Conservation (phyloP, 2,888 invertebrate species). For the Plagodis pulveraria region DNA sequence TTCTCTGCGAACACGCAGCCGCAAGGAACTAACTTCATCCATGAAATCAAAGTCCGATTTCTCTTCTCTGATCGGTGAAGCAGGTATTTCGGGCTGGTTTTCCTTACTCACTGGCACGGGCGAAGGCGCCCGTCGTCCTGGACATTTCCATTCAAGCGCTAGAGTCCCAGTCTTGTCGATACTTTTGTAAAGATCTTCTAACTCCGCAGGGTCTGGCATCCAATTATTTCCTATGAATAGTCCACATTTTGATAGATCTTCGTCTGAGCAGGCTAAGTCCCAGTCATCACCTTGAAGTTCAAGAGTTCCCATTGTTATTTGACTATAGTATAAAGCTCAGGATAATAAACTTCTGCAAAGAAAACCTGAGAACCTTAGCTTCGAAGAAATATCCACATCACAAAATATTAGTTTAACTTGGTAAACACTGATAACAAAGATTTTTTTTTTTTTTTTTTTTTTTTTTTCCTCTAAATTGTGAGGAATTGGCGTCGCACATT, state of each 20-base stretch:
- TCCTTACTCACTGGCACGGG: conserved; percentile 86
- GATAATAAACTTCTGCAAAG: no score
- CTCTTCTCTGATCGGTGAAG: conserved; percentile 78
- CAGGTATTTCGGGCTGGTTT: conserved; percentile 67
- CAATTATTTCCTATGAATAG: conserved; percentile 83
- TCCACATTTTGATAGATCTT: conserved; percentile 83
- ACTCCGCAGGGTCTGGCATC: conserved; percentile 88
- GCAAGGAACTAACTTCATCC: conserved; percentile 91
- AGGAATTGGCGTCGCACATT: no score
- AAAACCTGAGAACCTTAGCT: no score
- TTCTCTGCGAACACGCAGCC: conserved; percentile 89
- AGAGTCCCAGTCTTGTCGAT: conserved; percentile 89
- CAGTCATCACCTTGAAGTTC: conserved; percentile 83
- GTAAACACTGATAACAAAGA: no score
- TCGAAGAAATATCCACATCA: no score
- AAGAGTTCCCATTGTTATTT: conserved; percentile 32
- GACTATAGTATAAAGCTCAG: no score
- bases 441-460: no score
- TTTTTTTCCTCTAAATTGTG: no score
- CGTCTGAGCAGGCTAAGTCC: conserved; percentile 88
- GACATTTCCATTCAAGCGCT: conserved; percentile 92
- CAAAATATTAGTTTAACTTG: no score
- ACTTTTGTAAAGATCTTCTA: conserved; percentile 89
- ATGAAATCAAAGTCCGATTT: conserved; percentile 94
- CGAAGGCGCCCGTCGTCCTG: conserved; percentile 90